Evolutionary conservation across 2,888 invertebrate genomes (phyloP).

Genomic region (Panorpa germanica): DNA sequence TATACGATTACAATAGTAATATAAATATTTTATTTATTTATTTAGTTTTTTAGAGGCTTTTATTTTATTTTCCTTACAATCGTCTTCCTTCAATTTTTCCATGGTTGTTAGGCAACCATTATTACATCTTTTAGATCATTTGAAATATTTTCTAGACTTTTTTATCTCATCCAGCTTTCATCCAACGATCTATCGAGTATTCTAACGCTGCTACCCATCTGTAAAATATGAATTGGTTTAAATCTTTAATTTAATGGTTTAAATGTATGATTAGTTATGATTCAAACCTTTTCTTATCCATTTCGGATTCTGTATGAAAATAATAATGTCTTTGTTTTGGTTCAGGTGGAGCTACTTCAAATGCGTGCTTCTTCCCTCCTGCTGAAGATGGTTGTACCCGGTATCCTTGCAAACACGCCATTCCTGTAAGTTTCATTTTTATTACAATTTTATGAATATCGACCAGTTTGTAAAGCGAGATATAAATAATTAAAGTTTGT

Average conservation of each 20-base stretch:
- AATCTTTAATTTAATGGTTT: constrained; percentile 7
- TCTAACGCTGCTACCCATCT: constrained; percentile 90
- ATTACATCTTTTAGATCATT: too few species aligned
- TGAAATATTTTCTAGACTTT: too few species aligned
- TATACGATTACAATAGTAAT: too few species aligned
- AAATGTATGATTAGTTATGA: too few species aligned
- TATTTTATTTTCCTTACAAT: too few species aligned
- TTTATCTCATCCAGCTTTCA: constrained; percentile 65
- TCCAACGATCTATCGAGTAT: constrained; percentile 88
- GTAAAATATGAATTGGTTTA: constrained; percentile 18
- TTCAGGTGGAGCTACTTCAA: constrained; percentile 80
- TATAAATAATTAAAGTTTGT: neutral
- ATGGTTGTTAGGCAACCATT: too few species aligned
- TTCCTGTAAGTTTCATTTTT: constrained; percentile 42
- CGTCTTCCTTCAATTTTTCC: too few species aligned
- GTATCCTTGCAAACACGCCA: constrained; percentile 88
- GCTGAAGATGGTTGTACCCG: constrained; percentile 68
- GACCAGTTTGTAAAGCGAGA: neutral
- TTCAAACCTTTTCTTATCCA: constrained; percentile 76
- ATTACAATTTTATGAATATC: constrained; percentile 9
- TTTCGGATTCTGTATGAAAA: constrained; percentile 85
- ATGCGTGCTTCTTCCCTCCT: constrained; percentile 79
- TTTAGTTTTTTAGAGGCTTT: too few species aligned
- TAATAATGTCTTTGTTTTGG: constrained; percentile 73
- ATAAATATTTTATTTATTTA: too few species aligned